Conservation (phyloP, 2,797 vertebrate genomes). For the Anisognathus igniventris region DNA sequence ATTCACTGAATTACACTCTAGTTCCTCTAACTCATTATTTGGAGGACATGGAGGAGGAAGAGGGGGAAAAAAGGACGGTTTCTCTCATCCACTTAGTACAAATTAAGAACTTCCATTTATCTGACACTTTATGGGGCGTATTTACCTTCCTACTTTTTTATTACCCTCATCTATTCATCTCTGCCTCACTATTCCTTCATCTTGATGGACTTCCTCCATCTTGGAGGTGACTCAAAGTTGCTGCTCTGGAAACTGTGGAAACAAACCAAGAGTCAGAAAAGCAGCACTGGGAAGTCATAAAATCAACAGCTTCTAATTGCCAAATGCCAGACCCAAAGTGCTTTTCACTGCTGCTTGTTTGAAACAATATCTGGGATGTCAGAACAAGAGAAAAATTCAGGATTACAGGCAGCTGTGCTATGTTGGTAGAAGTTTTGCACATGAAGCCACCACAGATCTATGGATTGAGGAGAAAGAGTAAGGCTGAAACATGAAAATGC, state of each 20-base stretch:
- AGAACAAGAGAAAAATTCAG: background rate
- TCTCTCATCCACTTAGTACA: background rate
- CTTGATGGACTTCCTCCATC: background rate
- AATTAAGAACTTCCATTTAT: background rate
- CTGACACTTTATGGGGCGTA: background rate
- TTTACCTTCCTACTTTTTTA: background rate
- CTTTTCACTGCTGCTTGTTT: background rate
- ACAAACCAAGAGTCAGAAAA: background rate
- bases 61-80: fast-evolving
- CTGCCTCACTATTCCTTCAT: background rate
- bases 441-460: background rate
- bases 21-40: background rate
- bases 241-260: background rate
- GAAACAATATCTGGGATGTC: background rate
- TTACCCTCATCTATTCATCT: background rate
- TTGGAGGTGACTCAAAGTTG: background rate
- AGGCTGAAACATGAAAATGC: background rate
- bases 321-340: background rate
- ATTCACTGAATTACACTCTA: background rate
- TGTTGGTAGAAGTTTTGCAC: background rate
- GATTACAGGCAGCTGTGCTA: fast-evolving
- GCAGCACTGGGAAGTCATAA: background rate
- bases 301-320: background rate
- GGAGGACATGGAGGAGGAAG: background rate
- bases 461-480: background rate